A percentile compares a stretch with the other conserved stretches of the same genome.
Evolutionary conservation across 2,888 invertebrate genomes (phyloP).

Genomic region (Lasioglossum vierecki): DNA sequence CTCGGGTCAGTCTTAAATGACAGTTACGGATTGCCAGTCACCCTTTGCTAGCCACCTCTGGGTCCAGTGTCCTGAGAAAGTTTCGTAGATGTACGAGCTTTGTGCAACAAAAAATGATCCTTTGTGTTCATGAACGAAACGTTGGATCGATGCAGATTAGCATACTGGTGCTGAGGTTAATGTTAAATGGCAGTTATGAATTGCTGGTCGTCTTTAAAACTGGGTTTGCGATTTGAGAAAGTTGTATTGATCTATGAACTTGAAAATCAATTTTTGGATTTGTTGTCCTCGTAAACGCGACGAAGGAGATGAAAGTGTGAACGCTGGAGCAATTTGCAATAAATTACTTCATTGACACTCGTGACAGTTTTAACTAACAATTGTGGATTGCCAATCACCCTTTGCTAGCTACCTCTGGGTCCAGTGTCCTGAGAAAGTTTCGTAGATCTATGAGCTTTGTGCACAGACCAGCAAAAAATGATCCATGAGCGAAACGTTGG

Average conservation of each 20-base stretch:
- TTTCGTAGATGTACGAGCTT: neutral
- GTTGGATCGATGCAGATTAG: neutral
- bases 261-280: neutral
- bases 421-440: neutral
- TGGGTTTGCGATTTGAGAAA: neutral
- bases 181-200: neutral
- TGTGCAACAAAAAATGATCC: neutral
- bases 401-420: too few species aligned
- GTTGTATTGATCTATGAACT: neutral
- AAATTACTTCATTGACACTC: neutral
- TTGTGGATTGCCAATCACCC: neutral
- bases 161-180: neutral
- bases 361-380: neutral
- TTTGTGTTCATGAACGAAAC: neutral
- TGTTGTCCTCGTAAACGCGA: neutral
- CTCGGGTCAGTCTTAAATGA: conserved; percentile 1
- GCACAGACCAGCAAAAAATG: too few species aligned
- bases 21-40: conserved; percentile 2
- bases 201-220: neutral
- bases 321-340: neutral
- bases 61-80: conserved; percentile 4
- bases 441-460: neutral
- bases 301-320: too few species aligned
- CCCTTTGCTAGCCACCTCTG: neutral
- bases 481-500: too few species aligned